Evolutionary conservation across 2,113 vertebrate genomes (phyloP).

Genomic region (Oreochromis tanganicae): DNA sequence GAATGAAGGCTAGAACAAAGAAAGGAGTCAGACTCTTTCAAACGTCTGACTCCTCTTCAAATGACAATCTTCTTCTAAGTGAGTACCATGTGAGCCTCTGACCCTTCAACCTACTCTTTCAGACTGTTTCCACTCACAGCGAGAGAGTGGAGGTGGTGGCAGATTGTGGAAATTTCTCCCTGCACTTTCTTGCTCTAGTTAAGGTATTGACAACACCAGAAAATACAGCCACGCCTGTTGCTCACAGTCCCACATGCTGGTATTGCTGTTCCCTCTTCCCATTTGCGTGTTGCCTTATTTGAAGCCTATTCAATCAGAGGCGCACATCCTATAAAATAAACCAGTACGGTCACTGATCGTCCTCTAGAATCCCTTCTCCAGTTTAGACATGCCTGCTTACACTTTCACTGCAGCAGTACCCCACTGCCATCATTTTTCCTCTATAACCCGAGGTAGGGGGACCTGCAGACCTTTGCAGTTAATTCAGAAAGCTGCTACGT

Average conservation of each 20-base stretch:
- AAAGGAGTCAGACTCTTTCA: neutral
- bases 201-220: neutral
- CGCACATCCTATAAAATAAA: neutral
- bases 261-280: neutral
- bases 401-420: neutral
- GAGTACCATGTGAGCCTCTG: neutral
- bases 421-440: neutral
- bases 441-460: neutral
- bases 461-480: neutral
- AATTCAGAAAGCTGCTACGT: neutral
- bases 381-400: neutral
- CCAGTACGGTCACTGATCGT: neutral
- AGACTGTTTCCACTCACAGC: neutral
- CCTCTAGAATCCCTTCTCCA: neutral
- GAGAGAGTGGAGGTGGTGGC: neutral
- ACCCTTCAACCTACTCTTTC: neutral
- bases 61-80: neutral
- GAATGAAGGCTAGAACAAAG: neutral
- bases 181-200: neutral
- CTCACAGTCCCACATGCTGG: neutral
- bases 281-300: neutral
- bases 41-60: neutral
- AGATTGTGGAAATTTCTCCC: neutral
- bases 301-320: neutral
- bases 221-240: neutral